Evolutionary conservation across 2,888 invertebrate species (phyloP).

Genomic region (Sericinus montela): DNA sequence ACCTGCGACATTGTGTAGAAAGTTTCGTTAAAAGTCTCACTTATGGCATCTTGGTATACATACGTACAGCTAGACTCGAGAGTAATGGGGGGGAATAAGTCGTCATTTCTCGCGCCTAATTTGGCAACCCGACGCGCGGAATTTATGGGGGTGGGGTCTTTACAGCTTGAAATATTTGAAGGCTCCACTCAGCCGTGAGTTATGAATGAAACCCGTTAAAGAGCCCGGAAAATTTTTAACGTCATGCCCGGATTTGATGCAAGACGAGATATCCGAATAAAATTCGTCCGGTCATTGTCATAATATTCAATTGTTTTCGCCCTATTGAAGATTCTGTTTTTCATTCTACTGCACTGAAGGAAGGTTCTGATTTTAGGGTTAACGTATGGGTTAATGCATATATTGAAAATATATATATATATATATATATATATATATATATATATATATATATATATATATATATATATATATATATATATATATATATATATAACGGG

Average conservation of each 20-base stretch:
- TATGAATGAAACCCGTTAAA: constrained; percentile 79
- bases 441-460: too few relatives aligned
- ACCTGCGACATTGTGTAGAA: constrained; percentile 62
- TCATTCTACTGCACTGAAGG: too few relatives aligned
- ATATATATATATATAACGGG: too few relatives aligned
- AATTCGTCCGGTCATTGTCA: constrained; percentile 9
- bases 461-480: too few relatives aligned
- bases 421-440: too few relatives aligned
- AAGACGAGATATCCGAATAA: constrained; percentile 29
- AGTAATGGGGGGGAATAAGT: constrained; percentile 70
- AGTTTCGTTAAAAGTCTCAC: constrained; percentile 57
- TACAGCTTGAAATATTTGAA: constrained; percentile 76
- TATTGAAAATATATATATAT: too few relatives aligned
- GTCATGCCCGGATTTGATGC: constrained; percentile 45
- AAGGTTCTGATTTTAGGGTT: too few relatives aligned
- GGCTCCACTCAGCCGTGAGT: constrained; percentile 76
- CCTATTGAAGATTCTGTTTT: too few relatives aligned
- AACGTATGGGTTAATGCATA: too few relatives aligned
- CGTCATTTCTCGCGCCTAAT: constrained; percentile 75
- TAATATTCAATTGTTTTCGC: too few relatives aligned
- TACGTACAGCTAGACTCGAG: constrained; percentile 33
- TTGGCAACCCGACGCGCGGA: constrained; percentile 78
- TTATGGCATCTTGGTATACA: constrained; percentile 23
- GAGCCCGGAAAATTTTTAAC: constrained; percentile 77
- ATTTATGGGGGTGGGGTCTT: constrained; percentile 70